Base-by-base conservation (phyloP, 2,113 vertebrate species). In the Archilochus colubris region DNA sequence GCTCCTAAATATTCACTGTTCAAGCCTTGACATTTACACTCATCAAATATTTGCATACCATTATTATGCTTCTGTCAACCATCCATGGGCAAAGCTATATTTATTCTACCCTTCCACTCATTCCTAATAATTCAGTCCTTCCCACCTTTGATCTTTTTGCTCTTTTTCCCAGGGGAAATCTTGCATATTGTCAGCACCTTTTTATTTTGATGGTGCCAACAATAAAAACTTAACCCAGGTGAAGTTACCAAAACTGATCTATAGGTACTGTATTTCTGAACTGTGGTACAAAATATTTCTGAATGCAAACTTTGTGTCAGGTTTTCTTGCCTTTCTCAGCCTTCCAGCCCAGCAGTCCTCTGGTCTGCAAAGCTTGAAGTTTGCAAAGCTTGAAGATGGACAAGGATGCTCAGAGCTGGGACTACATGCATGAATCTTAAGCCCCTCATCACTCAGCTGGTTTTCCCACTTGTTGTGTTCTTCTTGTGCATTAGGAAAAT, bases 21-120 rank as follows among this genome's bases (percentile, higher is more conserved):
- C 96, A 96, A 94, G 92, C 76, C 93, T 95, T 96, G 82, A 91
- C 91, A 93, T 80, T 93, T 93, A 53, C 68, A 63, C 25, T 58
- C 46, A 74, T 86, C 38, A 74, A 86, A 78, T 75, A 95, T 97
- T 97, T 96, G 88, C 96, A 97, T 95, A 88, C 50, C 0, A 0
- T 90, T 94, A 77, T 89, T 94, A 89, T 22, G 20, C 7, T 74
- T 59, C 91, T 94, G 82, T 95, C 93, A 95, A 91, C 48, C 61
- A 91, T 86, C 91, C 91, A 70, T 78, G 85, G 86, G 72, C 30
- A 88, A 95, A 83, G 48, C 19, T 75, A 20, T 91, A 86, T 91
- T 94, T 93, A 78, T 86, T 86, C 76, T 73, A 30, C 40, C 46
- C 43, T 85, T 92, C 58, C 79, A 59, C 59, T 94, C n/a, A 7